Evolutionary conservation across 2,113 vertebrate genomes (phyloP).

Genomic region (Rhombomys opimus): DNA sequence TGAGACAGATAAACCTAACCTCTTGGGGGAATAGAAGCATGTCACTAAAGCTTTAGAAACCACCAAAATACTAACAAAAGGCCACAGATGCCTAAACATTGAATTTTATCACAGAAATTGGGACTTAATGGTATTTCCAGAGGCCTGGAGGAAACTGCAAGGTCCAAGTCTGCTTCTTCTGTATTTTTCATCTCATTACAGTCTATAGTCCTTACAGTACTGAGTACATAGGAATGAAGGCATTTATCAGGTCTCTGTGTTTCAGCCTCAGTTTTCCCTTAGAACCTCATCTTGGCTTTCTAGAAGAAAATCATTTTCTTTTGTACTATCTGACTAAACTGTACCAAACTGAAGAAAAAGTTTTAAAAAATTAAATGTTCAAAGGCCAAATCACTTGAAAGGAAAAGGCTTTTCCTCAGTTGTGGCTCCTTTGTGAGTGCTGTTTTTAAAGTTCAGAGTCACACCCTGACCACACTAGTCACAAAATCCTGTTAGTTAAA

Average conservation of each 20-base stretch:
- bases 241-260: not conserved
- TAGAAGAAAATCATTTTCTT: not conserved
- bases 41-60: not conserved
- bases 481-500: slow-evolving; percentile 68
- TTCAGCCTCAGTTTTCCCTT: not conserved
- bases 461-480: slow-evolving; percentile 60
- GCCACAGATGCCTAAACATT: not conserved
- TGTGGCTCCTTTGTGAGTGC: slow-evolving; percentile 62
- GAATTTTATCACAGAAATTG: not conserved
- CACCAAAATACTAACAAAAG: not conserved
- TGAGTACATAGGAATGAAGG: not conserved
- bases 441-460: slow-evolving; percentile 57
- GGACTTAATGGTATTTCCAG: slow-evolving; percentile 31
- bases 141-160: not conserved
- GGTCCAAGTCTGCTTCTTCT: not conserved
- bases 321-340: slow-evolving; percentile 28
- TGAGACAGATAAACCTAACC: not conserved
- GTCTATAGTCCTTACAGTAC: not conserved
- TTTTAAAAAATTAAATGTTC: slow-evolving; percentile 41
- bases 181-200: not conserved
- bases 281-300: not conserved
- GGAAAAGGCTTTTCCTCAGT: slow-evolving; percentile 42
- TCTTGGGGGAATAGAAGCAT: not conserved
- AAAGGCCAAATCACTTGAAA: slow-evolving; percentile 68
- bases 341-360: slow-evolving; percentile 59